phyloP scores from a whole-genome alignment of 2,888 invertebrate species.

The Stramonita haemastoma region DNA sequence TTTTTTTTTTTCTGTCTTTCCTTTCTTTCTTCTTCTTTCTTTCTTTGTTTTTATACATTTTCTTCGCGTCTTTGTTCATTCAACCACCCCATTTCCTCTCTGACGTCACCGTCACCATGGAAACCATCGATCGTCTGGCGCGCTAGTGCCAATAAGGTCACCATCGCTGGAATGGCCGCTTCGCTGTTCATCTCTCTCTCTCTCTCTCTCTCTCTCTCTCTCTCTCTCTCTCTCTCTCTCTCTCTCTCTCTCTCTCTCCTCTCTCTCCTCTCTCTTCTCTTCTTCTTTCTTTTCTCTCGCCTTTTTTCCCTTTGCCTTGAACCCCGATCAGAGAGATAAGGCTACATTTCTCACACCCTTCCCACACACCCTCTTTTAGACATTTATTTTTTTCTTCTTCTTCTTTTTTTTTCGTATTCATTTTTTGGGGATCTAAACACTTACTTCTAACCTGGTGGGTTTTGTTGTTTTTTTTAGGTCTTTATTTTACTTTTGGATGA shows the following conservation, averaged over 20 bases:
- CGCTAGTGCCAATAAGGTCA: not conserved
- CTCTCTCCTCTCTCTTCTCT: not conserved
- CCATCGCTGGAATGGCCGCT: not conserved
- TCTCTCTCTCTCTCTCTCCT: not conserved
- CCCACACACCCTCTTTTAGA: not conserved
- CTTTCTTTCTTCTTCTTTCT: not conserved
- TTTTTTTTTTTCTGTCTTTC: not conserved
- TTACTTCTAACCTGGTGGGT: no score
- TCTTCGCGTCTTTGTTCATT: not conserved
- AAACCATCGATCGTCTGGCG: not conserved
- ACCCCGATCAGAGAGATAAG: no score
- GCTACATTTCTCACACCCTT: no score
- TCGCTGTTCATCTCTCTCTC: not conserved
- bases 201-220: not conserved
- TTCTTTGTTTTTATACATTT: not conserved
- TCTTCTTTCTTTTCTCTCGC: not conserved
- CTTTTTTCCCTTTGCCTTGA: not conserved
- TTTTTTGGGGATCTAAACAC: no score
- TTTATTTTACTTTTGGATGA: not conserved
- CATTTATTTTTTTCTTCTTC: no score
- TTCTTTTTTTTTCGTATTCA: no score
- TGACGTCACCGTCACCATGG: slow-evolving; percentile 8
- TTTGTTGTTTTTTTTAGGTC: no score
- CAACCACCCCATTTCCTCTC: not conserved
- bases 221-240: no score